Percentiles rank a stretch among this genome's conserved stretches.
These are phyloP conservation scores for Lagopus muta DNA, from an alignment of 2,113 vertebrate species.

Conservation along the genomic window DNA sequence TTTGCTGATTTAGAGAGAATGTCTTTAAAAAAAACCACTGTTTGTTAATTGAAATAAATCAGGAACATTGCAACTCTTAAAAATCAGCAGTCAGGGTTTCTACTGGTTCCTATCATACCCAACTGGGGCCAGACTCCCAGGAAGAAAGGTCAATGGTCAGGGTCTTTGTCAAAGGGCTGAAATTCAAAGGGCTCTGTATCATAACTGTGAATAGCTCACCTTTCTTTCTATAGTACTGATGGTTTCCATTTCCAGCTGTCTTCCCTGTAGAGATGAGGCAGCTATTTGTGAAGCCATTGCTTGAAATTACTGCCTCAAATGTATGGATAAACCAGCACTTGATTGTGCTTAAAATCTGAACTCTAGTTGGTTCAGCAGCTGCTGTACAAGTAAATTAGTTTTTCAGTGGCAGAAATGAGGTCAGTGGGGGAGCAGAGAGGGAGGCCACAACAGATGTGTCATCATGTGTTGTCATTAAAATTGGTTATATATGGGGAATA, in stretches of 20 bases:
- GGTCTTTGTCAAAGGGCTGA: neutral
- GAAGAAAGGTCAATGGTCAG: neutral
- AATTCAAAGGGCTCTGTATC: neutral
- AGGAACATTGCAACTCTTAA: neutral
- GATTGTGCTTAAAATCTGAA: neutral
- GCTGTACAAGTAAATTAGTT: neutral
- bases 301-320: neutral
- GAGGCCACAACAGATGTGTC: neutral
- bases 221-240: neutral
- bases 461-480: neutral
- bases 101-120: neutral
- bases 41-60: neutral
- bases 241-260: constrained; percentile 5
- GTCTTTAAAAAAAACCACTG: neutral
- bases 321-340: neutral
- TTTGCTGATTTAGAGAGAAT: neutral
- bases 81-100: neutral
- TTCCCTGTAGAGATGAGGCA: neutral
- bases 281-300: neutral
- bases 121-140: neutral
- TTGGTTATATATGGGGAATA: neutral
- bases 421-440: neutral
- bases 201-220: neutral
- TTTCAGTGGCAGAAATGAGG: neutral
- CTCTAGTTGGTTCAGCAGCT: neutral